Conservation (phyloP, 2,888 invertebrate genomes). For the Heliconius hortense region DNA sequence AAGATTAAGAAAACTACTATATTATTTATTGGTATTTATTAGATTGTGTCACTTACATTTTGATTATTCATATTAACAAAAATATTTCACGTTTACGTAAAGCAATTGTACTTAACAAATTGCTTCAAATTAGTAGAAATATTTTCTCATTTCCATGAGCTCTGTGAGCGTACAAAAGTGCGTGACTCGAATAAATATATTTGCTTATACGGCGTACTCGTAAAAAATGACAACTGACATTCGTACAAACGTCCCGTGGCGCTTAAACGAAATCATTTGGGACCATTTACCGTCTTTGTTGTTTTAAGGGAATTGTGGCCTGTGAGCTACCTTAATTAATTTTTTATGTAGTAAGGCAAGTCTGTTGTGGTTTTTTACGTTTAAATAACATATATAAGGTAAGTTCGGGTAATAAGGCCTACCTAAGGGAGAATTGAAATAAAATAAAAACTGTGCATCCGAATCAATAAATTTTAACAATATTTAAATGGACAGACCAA, state of each 20-base stretch:
- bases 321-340: background rate
- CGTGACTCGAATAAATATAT: conserved; percentile 40
- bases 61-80: background rate
- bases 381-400: too few species aligned
- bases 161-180: conserved; percentile 34
- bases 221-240: conserved; percentile 35
- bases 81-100: background rate
- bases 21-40: background rate
- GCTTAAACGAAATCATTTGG: conserved; percentile 22
- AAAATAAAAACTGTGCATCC: too few species aligned
- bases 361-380: background rate
- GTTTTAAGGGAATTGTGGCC: conserved; percentile 17
- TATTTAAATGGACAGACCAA: too few species aligned
- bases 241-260: conserved; percentile 22
- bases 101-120: conserved; percentile 6
- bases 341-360: background rate
- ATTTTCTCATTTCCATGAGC: conserved; percentile 24
- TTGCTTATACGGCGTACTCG: conserved; percentile 28
- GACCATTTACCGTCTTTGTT: conserved; percentile 26
- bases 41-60: background rate
- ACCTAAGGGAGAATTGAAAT: too few species aligned
- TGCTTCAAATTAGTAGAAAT: conserved; percentile 21
- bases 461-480: too few species aligned
- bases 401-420: too few species aligned
- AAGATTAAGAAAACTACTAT: too few species aligned